Evolutionary conservation across 1,140 invertebrate genomes (phyloP).

Genomic region (Vanessa tameamea): DNA sequence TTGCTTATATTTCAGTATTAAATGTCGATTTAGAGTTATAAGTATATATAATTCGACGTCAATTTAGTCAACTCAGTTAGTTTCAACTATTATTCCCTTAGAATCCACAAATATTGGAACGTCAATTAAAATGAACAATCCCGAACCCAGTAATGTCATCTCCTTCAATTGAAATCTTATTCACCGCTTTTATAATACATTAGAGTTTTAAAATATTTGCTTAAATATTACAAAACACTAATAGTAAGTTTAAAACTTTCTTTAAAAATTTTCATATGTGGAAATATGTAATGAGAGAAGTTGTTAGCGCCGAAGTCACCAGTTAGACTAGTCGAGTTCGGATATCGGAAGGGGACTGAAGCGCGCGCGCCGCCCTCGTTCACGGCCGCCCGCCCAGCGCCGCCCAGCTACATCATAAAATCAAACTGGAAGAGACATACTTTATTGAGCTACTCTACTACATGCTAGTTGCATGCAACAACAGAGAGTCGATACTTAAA

Average conservation of each 20-base stretch:
- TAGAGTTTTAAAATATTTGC: too few relatives aligned
- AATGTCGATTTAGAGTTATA: too few relatives aligned
- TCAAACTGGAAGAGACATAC: conserved; percentile 46
- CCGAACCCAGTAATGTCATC: too few relatives aligned
- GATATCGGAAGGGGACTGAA: conserved; percentile 62
- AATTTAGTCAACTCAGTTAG: too few relatives aligned
- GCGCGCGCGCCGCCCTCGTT: conserved; percentile 65
- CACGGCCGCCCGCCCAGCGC: conserved; percentile 56
- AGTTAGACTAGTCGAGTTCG: conserved; percentile 38
- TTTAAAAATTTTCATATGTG: conserved; percentile 8
- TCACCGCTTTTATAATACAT: too few relatives aligned
- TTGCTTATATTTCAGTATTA: too few relatives aligned
- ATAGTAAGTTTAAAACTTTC: background rate
- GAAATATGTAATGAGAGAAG: conserved; percentile 41
- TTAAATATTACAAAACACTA: background rate
- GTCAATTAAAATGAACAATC: too few relatives aligned
- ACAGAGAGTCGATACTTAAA: background rate
- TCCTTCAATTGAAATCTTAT: too few relatives aligned
- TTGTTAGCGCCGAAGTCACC: conserved; percentile 29
- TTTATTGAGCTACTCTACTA: too few relatives aligned
- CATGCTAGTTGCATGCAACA: background rate
- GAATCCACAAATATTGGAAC: too few relatives aligned
- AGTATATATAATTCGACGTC: too few relatives aligned
- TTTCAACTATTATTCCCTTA: too few relatives aligned
- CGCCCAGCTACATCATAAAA: conserved; percentile 40